Percentiles rank a stretch among this genome's conserved stretches.
Evolutionary conservation across 2,797 vertebrate genomes (phyloP).

Genomic region (Chelmon rostratus): DNA sequence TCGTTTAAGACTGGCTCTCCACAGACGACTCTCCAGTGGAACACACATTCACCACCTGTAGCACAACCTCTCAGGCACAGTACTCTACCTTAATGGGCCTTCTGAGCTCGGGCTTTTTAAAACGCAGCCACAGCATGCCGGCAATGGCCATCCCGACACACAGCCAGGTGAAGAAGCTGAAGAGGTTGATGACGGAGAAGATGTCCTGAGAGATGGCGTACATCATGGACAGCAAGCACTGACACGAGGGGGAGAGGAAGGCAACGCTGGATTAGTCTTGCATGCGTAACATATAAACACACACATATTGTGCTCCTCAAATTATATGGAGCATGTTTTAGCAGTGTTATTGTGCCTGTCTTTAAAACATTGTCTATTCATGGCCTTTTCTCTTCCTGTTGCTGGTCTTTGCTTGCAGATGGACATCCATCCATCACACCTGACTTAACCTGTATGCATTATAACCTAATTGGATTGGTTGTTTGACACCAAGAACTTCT

Average conservation of each 20-base stretch:
- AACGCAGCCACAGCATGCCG: slow-evolving; percentile 84
- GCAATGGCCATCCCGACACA: slow-evolving; percentile 86
- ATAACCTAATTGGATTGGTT: not conserved
- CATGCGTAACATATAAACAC: not conserved
- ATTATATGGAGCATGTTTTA: not conserved
- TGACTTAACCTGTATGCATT: not conserved
- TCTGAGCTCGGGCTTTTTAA: slow-evolving; percentile 78
- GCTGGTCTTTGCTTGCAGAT: not conserved
- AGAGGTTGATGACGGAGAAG: slow-evolving; percentile 88
- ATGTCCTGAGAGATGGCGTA: slow-evolving; percentile 86
- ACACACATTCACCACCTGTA: not conserved
- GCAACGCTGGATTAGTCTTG: slow-evolving; percentile 6
- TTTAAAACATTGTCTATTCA: too few relatives aligned
- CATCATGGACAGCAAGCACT: slow-evolving; percentile 86
- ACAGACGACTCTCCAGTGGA: not conserved
- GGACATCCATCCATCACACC: not conserved
- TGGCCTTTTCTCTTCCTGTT: not conserved
- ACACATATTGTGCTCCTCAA: not conserved
- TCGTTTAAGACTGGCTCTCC: slow-evolving; percentile 1
- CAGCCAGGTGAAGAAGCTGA: slow-evolving; percentile 88
- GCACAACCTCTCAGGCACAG: not conserved
- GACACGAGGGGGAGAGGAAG: not conserved
- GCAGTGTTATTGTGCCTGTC: not conserved
- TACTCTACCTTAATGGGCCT: slow-evolving; percentile 84
- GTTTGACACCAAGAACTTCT: not conserved